Evolutionary conservation across 2,113 vertebrate species (phyloP), one percentile per base, ranked within the genome.

Genomic region (Columbina picui): DNA sequence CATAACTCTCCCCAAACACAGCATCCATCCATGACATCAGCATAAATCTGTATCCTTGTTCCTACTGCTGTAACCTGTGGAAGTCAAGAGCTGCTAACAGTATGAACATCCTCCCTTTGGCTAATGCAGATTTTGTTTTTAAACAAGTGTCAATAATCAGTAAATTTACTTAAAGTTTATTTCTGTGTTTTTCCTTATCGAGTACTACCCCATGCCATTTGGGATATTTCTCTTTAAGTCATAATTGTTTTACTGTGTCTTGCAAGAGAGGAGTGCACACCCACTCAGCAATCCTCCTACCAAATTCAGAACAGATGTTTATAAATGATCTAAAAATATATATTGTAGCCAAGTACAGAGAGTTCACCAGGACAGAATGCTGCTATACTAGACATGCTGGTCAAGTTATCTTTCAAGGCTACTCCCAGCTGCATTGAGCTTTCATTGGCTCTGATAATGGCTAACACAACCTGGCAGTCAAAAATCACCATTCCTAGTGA

Each of bases 271-370:
- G 8, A 90, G 34, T 6, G 6, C 84, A 91, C 78, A 89, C 68
- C 34, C 26, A 41, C 79, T 41, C 75, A 85, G 67, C 79, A 94
- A 65, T 53, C 32, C 55, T 85, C 69, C 11, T 29, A 76, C 45
- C 29, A 94, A 97, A 97, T 74, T 96, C 90, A 94, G 75, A 96
- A 84, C 94, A 97, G 95, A 95, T 94, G 88, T 88, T 93, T 92
- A 89, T 76, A 92, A 94, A 88, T 83, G 79, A 95, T 80, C 88
- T 67, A 20, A 63, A 91, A 88, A 71, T 50, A 68, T 57, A 55
- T 67, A 5, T 4, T 86, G 90, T 89, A 74, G 94, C 92, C 94
- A 97, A 95, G 94, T 70, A 95, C 95, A 89, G 55, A 86, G 65
- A 92, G 88, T 95, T 94, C 94, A 97, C 71, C 55, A 93, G 70